Conservation (phyloP, 2,888 invertebrate species). For the Brenthis daphne region DNA sequence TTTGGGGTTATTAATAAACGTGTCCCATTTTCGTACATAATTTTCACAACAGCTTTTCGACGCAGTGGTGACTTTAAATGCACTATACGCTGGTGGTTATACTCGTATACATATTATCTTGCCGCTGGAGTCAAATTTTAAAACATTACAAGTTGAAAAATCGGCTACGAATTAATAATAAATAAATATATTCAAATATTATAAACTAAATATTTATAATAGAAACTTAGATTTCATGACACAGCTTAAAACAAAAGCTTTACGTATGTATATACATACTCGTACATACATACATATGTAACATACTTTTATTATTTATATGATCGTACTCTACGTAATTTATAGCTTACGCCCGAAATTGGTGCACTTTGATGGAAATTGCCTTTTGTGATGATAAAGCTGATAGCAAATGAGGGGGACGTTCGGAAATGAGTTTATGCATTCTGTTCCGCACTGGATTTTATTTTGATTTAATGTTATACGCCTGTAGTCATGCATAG, state of each 20-base stretch:
- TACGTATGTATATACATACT: neutral
- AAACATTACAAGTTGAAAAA: too few species aligned
- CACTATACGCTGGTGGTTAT: too few species aligned
- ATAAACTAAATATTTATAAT: too few species aligned
- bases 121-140: too few species aligned
- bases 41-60: too few species aligned
- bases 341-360: slow-evolving; percentile 38
- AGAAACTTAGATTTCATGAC: too few species aligned
- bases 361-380: slow-evolving; percentile 71
- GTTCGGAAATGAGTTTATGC: slow-evolving; percentile 70
- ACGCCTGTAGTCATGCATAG: slow-evolving; percentile 32
- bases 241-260: neutral
- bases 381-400: slow-evolving; percentile 71
- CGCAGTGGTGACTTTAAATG: too few species aligned
- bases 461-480: slow-evolving; percentile 70
- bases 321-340: slow-evolving; percentile 16
- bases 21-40: too few species aligned
- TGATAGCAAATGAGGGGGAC: slow-evolving; percentile 56
- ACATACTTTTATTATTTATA: slow-evolving; percentile 3
- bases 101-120: too few species aligned
- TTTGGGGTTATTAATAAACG: too few species aligned
- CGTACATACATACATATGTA: neutral
- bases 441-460: slow-evolving; percentile 67
- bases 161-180: too few species aligned
- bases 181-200: too few species aligned